Percentiles rank a stretch among this genome's conserved stretches.
Conservation (phyloP, 1,140 invertebrate genomes). For the Aphelenchoides besseyi region DNA sequence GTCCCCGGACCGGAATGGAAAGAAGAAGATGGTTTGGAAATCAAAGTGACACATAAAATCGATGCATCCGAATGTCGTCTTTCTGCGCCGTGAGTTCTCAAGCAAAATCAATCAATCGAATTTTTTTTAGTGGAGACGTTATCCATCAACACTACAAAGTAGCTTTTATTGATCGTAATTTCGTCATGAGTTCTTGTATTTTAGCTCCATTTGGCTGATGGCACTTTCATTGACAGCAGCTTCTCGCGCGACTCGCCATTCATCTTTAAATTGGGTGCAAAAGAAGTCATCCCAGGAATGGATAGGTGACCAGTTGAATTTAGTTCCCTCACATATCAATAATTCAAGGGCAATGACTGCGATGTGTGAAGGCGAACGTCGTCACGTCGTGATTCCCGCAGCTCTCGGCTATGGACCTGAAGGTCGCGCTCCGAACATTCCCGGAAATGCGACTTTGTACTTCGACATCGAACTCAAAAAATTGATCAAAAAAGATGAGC, state of each 20-base stretch:
- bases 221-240: constrained; percentile 60
- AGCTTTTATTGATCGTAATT: too few species aligned
- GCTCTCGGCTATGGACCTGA: constrained; percentile 40
- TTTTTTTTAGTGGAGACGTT: constrained; percentile 46
- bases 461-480: constrained; percentile 61
- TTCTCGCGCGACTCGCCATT: constrained; percentile 57
- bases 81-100: constrained; percentile 56
- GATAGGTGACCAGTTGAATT: constrained; percentile 44
- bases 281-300: constrained; percentile 58
- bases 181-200: too few species aligned
- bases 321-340: background rate
- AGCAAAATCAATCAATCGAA: constrained; percentile 60
- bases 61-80: constrained; percentile 57
- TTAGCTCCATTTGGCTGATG: constrained; percentile 56
- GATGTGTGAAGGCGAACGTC: constrained; percentile 61
- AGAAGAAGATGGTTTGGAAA: constrained; percentile 57
- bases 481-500: constrained; percentile 57
- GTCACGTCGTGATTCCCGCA: constrained; percentile 58
- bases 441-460: constrained; percentile 56
- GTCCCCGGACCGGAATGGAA: constrained; percentile 50
- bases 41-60: constrained; percentile 61
- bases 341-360: constrained; percentile 55
- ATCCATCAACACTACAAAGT: constrained; percentile 62
- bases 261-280: constrained; percentile 53
- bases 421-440: constrained; percentile 45